Conservation (phyloP, 2,797 vertebrate species). For the Microcaecilia unicolor region DNA sequence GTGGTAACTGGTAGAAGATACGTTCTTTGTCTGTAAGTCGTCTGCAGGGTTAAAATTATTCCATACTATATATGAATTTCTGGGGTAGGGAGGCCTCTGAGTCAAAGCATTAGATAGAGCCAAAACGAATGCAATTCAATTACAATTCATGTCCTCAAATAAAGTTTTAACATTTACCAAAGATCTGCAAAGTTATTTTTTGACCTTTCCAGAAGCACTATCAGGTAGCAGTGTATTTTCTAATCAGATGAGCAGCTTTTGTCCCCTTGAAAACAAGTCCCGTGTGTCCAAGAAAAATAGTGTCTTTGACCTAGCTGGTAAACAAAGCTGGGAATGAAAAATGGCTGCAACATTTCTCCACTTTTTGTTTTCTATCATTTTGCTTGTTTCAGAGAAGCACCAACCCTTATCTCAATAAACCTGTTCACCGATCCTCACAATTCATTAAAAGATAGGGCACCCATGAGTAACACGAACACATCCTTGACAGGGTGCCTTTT, state of each 20-base stretch:
- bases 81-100: too few species aligned
- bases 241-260: too few species aligned
- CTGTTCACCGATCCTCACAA: slow-evolving; percentile 37
- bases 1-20: too few species aligned
- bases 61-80: too few species aligned
- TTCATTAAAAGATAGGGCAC: slow-evolving; percentile 52
- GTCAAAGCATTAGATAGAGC: too few species aligned
- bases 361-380: slow-evolving; percentile 24
- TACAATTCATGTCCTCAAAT: too few species aligned
- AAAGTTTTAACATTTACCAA: too few species aligned
- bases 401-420: slow-evolving; percentile 32
- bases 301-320: slow-evolving; percentile 17
- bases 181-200: slow-evolving; percentile 21
- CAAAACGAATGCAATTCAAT: too few species aligned
- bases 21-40: too few species aligned
- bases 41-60: too few species aligned
- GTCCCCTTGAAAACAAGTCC: slow-evolving; percentile 6
- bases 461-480: slow-evolving; percentile 49
- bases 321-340: slow-evolving; percentile 34
- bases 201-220: slow-evolving; percentile 26
- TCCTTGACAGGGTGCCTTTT: slow-evolving; percentile 32
- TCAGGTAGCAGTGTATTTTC: slow-evolving; percentile 20
- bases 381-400: slow-evolving; percentile 36
- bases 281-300: slow-evolving; percentile 16
- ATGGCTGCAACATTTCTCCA: slow-evolving; percentile 29